A percentile compares a stretch with the other conserved stretches of the same genome.
These are phyloP conservation scores for Tiphia femorata DNA, from an alignment of 2,888 invertebrate species.

Conservation along the genomic window DNA sequence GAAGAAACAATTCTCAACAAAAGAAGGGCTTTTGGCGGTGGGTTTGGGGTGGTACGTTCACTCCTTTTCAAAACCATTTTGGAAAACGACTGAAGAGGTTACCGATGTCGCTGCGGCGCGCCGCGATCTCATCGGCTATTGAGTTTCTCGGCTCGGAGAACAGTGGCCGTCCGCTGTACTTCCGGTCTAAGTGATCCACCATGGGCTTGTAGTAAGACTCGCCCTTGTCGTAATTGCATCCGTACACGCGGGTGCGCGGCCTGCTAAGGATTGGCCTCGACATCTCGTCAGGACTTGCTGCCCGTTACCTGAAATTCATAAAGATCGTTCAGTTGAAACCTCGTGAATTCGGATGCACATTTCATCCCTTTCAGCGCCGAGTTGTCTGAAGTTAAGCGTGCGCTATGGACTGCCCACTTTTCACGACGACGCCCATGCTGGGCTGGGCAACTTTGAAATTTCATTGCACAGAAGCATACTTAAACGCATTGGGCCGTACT, in stretches of 20 bases:
- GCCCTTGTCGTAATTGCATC: slow-evolving; percentile 87
- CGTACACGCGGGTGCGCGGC: slow-evolving; percentile 86
- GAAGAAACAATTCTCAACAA: slow-evolving; percentile 20
- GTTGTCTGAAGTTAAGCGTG: too few relatives aligned
- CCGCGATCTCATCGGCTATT: slow-evolving; percentile 71
- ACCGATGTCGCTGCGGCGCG: slow-evolving; percentile 71
- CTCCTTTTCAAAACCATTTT: slow-evolving; percentile 67
- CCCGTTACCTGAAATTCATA: slow-evolving; percentile 33
- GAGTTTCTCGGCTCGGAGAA: slow-evolving; percentile 66
- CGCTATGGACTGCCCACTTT: too few relatives aligned
- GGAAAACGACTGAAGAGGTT: slow-evolving; percentile 68
- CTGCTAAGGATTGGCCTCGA: slow-evolving; percentile 70
- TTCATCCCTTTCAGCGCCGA: too few relatives aligned
- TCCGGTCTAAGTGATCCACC: slow-evolving; percentile 81
- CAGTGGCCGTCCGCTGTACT: slow-evolving; percentile 73
- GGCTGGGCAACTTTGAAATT: too few relatives aligned
- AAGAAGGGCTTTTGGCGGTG: slow-evolving; percentile 1
- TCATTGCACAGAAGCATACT: too few relatives aligned
- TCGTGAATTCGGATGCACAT: too few relatives aligned
- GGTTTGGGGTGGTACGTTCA: slow-evolving; percentile 40
- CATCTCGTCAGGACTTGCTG: too few relatives aligned
- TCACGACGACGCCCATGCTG: too few relatives aligned
- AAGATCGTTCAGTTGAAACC: too few relatives aligned
- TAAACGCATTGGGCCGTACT: too few relatives aligned
- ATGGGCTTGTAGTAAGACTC: slow-evolving; percentile 86